Conservation (phyloP, 2,797 vertebrate genomes). For the Anguilla marmorata region DNA sequence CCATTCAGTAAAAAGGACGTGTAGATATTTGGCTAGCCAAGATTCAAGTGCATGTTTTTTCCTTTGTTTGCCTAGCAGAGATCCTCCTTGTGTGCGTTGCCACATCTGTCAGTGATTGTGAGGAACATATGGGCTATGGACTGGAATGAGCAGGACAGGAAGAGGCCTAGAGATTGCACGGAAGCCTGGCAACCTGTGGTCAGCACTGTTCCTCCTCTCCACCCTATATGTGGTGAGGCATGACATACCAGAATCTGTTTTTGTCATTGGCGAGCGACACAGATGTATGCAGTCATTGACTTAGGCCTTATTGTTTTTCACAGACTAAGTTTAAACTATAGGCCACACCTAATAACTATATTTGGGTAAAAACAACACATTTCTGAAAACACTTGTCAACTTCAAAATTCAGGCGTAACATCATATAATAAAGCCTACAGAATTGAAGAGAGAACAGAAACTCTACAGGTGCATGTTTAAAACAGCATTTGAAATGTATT, state of each 20-base stretch:
- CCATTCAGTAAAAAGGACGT: not conserved
- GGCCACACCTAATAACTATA: not conserved
- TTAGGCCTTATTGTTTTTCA: not conserved
- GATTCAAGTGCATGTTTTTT: not conserved
- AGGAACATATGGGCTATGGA: constrained; percentile 14
- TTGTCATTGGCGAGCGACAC: constrained; percentile 15
- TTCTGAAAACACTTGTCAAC: not conserved
- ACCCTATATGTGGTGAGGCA: not conserved
- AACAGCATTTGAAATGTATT: not conserved
- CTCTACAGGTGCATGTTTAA: not conserved
- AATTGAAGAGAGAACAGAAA: not conserved
- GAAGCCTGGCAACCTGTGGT: not conserved
- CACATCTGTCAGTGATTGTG: constrained; percentile 18
- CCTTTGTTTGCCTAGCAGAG: not conserved
- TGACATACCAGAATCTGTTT: constrained; percentile 22
- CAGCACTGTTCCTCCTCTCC: not conserved
- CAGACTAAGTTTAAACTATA: not conserved
- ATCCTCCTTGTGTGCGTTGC: not conserved
- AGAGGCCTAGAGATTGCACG: not conserved
- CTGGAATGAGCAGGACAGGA: constrained; percentile 26
- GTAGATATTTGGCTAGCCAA: constrained; percentile 10
- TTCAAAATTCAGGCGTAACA: not conserved
- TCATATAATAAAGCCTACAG: not conserved
- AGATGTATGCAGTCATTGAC: constrained; percentile 7
- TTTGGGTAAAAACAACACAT: not conserved